Base-by-base conservation (phyloP, 2,888 invertebrate species). In the Pristionchus exspectatus region DNA sequence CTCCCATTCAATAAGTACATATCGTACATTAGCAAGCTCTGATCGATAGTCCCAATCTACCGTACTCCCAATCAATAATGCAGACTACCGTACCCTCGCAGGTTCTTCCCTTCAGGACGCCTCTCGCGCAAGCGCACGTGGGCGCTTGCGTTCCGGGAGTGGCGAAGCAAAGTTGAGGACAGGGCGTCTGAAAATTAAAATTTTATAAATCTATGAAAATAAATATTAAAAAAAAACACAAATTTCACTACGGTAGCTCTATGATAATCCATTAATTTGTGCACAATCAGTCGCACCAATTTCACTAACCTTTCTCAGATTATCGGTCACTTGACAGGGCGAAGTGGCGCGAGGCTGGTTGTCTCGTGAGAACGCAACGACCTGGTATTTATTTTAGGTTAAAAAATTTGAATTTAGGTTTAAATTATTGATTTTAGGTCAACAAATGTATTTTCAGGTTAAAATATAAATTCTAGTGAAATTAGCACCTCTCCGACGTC, bases 151-250 rank as follows among this genome's bases (percentile, higher is more conserved):
- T 93, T 90, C 95, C 96, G 0, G 98, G 98, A 94, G 97, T 97
- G 77, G 98, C 97, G 95, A 99, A 99, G 95, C 99, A 99, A 0
- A 99, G 96, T 95, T 99, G 99, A 86, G 98, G 97, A 95, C 99
- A 99, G 27, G 95, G 95, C 88, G 94, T 91, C 90, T 93, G 83
- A 74, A 88, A 33, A 33, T 24, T 69, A 7, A 10, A 0, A 5
- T 18, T 63, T 21, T 5, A 63, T 63, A 12, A 44, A 50, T 50
- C 27, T 9, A 33, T 4, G 33, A 33, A 77, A 77, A 77, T 10
- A 38, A 38, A 38, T 38, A 74, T 33, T 30, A 74, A 74, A 18
- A n/a, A n/a, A 12, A 74, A 74, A 33, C 18, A 77, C 44, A 5
- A 44, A 7, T 10, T 9, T 50, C 44, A 12, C 9, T 50, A 9